phyloP scores from a whole-genome alignment of 92 coral and sea anemone genomes.

The Bergia puertoricense region DNA sequence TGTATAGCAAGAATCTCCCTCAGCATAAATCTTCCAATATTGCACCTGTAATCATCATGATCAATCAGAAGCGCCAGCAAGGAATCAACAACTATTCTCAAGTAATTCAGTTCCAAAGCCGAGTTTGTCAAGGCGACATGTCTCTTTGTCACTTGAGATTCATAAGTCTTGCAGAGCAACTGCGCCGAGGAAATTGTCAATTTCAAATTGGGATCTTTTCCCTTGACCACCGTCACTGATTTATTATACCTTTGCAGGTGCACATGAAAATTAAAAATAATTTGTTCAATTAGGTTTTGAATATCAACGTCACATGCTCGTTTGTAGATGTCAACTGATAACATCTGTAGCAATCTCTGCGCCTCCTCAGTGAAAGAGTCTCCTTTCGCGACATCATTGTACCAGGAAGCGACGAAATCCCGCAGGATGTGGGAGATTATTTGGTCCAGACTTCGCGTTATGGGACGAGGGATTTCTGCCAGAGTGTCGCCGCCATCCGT shows the following conservation, averaged over 20 bases:
- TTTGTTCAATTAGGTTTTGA: conserved; percentile 74
- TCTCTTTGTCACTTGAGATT: conserved; percentile 62
- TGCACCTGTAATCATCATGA: conserved; percentile 67
- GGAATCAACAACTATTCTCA: conserved; percentile 79
- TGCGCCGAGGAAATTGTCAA: conserved; percentile 55
- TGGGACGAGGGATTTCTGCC: conserved; percentile 70
- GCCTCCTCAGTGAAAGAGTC: conserved; percentile 74
- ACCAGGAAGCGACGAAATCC: conserved; percentile 90
- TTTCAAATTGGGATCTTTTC: conserved; percentile 68
- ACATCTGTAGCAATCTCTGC: conserved; percentile 64
- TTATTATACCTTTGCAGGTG: conserved; percentile 79
- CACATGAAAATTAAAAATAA: conserved; percentile 71
- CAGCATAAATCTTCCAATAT: conserved; percentile 89
- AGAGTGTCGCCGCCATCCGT: conserved; percentile 55
- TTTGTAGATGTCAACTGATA: conserved; percentile 72
- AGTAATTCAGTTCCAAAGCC: conserved; percentile 74
- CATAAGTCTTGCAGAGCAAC: conserved; percentile 71
- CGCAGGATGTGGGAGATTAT: conserved; percentile 69
- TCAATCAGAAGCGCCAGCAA: conserved; percentile 68
- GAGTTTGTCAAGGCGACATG: conserved; percentile 60
- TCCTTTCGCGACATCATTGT: conserved; percentile 81
- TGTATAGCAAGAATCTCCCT: conserved; percentile 85
- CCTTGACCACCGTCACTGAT: conserved; percentile 64
- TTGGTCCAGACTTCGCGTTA: conserved; percentile 61
- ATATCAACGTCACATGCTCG: conserved; percentile 71